phyloP scores from a whole-genome alignment of 2,113 vertebrate genomes.

The Oncorhynchus masou region DNA sequence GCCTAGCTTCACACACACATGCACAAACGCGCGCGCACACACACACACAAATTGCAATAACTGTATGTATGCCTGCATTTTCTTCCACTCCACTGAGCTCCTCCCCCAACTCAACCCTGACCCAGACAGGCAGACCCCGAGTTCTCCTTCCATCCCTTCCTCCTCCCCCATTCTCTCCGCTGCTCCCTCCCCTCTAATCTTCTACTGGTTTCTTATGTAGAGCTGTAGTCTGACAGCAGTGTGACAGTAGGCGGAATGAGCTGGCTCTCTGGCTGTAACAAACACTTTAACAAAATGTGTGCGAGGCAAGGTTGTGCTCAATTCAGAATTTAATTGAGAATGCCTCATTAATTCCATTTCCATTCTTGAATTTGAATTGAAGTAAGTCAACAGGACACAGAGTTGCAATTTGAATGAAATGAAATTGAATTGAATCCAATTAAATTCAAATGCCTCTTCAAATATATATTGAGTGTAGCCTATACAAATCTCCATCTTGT shows the following conservation, averaged over 20 bases:
- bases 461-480: too few relatives aligned
- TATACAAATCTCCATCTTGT: too few relatives aligned
- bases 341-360: too few relatives aligned
- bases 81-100: neutral
- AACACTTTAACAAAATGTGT: too few relatives aligned
- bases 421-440: too few relatives aligned
- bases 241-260: neutral
- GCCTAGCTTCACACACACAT: constrained; percentile 6
- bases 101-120: neutral
- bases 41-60: neutral
- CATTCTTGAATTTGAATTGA: too few relatives aligned
- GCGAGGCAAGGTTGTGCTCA: too few relatives aligned
- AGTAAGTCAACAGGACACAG: too few relatives aligned
- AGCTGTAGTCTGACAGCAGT: neutral
- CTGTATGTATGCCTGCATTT: neutral
- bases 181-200: neutral
- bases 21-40: constrained; percentile 14
- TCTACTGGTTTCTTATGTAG: neutral
- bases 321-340: too few relatives aligned
- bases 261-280: too few relatives aligned
- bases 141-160: neutral
- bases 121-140: neutral
- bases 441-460: too few relatives aligned
- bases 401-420: too few relatives aligned
- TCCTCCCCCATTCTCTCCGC: neutral